phyloP scores from a whole-genome alignment of 1,140 invertebrate genomes.

The Antheraea mylitta region DNA sequence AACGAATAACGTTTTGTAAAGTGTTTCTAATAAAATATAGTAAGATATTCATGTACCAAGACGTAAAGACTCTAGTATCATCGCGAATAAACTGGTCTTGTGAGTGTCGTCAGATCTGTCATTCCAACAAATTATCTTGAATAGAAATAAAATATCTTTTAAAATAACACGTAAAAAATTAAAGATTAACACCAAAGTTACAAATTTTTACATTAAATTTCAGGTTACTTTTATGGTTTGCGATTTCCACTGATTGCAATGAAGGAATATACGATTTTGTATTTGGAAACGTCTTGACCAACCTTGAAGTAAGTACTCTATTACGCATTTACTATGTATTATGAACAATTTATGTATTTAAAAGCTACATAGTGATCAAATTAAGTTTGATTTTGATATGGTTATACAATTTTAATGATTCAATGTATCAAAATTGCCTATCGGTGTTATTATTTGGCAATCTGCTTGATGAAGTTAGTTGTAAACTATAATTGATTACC shows the following conservation, averaged over 20 bases:
- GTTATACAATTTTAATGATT: not conserved
- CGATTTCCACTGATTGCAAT: conserved; percentile 50
- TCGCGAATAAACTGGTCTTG: conserved; percentile 66
- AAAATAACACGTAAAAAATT: conserved; percentile 18
- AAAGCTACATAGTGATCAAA: not conserved
- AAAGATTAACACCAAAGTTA: not conserved
- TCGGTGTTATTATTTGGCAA: not conserved
- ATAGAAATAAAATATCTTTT: conserved; percentile 39
- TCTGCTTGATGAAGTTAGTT: not conserved
- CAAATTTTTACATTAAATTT: conserved; percentile 34
- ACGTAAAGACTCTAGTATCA: conserved; percentile 35
- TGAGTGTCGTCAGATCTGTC: conserved; percentile 74
- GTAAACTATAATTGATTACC: not conserved
- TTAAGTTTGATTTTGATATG: not conserved
- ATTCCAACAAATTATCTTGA: conserved; percentile 57
- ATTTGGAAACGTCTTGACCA: conserved; percentile 73
- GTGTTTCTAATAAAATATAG: not conserved
- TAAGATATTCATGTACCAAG: conserved; percentile 11
- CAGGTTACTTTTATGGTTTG: conserved; percentile 47
- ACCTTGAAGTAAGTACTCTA: conserved; percentile 70
- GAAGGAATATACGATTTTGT: conserved; percentile 54
- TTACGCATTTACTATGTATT: conserved; percentile 15
- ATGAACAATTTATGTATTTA: conserved; percentile 3
- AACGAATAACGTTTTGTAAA: conserved; percentile 25
- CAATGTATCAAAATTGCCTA: not conserved